These are phyloP conservation scores for Nyctereutes procyonoides DNA, from an alignment of 2,113 vertebrate species.

Conservation along the genomic window DNA sequence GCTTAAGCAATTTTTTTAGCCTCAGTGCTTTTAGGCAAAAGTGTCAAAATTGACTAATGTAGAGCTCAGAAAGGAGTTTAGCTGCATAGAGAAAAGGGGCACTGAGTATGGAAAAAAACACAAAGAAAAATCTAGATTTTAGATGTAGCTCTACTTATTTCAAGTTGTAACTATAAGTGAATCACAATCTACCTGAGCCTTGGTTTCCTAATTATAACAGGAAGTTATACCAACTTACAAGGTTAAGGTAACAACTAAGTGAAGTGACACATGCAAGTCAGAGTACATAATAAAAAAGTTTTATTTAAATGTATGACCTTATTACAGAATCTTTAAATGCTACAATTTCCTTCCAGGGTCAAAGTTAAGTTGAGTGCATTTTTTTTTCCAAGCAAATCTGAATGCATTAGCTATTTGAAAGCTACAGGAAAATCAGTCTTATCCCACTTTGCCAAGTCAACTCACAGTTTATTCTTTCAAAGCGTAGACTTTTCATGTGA, in stretches of 20 bases:
- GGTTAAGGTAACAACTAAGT: constrained; percentile 34
- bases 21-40: constrained; percentile 50
- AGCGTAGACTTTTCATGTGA: not conserved
- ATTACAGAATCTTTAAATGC: constrained; percentile 35
- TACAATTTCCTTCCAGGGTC: not conserved
- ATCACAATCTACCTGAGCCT: not conserved
- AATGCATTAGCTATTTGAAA: not conserved
- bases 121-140: not conserved
- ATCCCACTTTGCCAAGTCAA: constrained; percentile 34
- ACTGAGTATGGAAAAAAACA: not conserved
- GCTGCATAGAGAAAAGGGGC: not conserved
- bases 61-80: not conserved
- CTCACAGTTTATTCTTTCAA: constrained; percentile 27
- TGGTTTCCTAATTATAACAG: constrained; percentile 33
- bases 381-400: constrained; percentile 48
- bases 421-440: constrained; percentile 19
- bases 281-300: not conserved
- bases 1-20: constrained; percentile 57
- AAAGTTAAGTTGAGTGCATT: not conserved
- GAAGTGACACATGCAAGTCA: not conserved
- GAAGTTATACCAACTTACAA: constrained; percentile 33
- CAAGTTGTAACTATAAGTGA: constrained; percentile 36
- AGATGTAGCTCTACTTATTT: not conserved
- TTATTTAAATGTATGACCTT: constrained; percentile 40
- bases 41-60: constrained; percentile 37